A percentile compares a stretch with the other conserved stretches of the same genome.
These are phyloP conservation scores for Drosophila sucinea DNA, from an alignment of 1,140 invertebrate species.

Conservation along the genomic window DNA sequence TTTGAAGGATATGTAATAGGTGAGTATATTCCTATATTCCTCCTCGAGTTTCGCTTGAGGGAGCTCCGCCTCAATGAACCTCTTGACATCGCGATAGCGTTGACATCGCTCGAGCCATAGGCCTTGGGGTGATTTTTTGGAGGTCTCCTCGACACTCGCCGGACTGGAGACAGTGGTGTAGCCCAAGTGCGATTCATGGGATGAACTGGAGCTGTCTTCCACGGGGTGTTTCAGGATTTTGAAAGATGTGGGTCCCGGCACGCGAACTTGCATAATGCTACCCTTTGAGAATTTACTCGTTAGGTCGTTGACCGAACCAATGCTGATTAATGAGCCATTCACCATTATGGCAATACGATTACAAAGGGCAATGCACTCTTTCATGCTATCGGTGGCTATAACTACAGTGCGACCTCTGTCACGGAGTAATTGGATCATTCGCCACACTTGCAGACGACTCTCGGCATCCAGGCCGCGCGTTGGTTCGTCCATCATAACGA, in stretches of 20 bases:
- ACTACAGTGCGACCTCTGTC: not conserved
- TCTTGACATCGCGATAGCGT: not conserved
- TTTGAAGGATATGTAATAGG: conserved; percentile 4
- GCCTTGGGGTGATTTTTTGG: not conserved
- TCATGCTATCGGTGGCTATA: not conserved
- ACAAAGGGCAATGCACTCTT: conserved; percentile 1
- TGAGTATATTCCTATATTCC: not conserved
- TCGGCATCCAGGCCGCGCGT: not conserved
- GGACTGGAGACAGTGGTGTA: not conserved
- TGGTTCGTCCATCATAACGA: not conserved
- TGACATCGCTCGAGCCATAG: not conserved
- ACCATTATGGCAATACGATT: conserved; percentile 1
- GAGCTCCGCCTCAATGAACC: not conserved
- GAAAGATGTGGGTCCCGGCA: not conserved
- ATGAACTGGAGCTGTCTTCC: not conserved
- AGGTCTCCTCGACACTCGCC: not conserved
- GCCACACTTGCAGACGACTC: not conserved
- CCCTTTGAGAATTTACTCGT: conserved; percentile 1
- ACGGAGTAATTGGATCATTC: not conserved
- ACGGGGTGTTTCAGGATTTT: not conserved
- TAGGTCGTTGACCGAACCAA: not conserved
- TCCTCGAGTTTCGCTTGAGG: not conserved
- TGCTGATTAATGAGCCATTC: not conserved
- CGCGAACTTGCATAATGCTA: not conserved
- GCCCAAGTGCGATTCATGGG: not conserved